Percentiles rank a stretch among this genome's conserved stretches.
Evolutionary conservation across 2,113 vertebrate genomes (phyloP).

Genomic region (Boulengeromyrus knoepffleri): DNA sequence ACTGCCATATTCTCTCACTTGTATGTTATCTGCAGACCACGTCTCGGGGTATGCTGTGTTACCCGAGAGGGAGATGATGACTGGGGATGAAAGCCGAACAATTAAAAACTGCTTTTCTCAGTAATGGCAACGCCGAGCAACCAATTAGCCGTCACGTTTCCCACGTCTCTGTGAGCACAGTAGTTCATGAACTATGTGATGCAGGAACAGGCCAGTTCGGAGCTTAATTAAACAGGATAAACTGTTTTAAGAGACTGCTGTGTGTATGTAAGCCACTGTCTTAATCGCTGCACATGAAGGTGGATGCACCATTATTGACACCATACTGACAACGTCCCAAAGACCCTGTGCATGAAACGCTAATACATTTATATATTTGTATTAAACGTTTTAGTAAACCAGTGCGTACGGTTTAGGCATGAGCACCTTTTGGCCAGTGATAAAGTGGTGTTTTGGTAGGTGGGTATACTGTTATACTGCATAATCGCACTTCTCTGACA

Average conservation of each 20-base stretch:
- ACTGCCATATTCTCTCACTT: constrained; percentile 51
- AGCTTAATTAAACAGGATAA: constrained; percentile 32
- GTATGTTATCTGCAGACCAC: constrained; percentile 29
- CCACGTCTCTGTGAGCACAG: constrained; percentile 26
- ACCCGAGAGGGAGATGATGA: neutral
- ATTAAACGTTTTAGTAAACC: neutral
- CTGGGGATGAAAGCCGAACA: neutral
- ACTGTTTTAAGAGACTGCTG: constrained; percentile 28
- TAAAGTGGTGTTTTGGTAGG: neutral
- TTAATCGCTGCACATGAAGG: constrained; percentile 30
- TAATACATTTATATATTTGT: neutral
- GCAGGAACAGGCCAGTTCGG: constrained; percentile 48
- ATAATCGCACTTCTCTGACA: neutral
- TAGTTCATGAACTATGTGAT: constrained; percentile 26
- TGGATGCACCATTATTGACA: neutral
- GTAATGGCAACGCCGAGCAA: neutral
- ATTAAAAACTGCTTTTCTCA: neutral
- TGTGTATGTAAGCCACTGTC: constrained; percentile 11
- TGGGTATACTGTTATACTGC: neutral
- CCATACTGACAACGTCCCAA: neutral
- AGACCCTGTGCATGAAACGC: neutral
- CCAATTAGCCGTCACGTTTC: constrained; percentile 27
- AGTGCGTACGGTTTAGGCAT: neutral
- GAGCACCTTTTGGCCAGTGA: neutral
- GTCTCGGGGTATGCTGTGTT: constrained; percentile 16